phyloP scores from a whole-genome alignment of 2,797 vertebrate species.

The Pseudochirops cupreus region DNA sequence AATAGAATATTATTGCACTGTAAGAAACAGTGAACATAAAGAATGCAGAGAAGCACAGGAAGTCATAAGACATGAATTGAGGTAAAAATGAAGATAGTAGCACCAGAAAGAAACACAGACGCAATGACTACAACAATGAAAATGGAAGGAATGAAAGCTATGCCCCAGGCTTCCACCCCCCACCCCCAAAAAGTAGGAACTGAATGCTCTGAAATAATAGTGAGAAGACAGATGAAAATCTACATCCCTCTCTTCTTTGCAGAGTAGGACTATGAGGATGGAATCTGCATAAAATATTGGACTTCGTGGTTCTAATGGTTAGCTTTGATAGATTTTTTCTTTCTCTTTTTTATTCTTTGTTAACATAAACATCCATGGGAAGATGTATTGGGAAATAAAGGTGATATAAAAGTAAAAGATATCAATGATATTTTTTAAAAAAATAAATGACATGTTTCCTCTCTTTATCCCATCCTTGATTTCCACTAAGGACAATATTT shows the following conservation, averaged over 20 bases:
- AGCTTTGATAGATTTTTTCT: not conserved
- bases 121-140: not conserved
- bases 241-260: not conserved
- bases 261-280: not conserved
- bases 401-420: not conserved
- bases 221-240: not conserved
- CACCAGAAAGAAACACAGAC: not conserved
- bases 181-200: not conserved
- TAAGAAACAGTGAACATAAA: not conserved
- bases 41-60: not conserved
- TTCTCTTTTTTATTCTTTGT: not conserved
- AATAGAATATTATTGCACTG: not conserved
- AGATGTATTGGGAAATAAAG: not conserved
- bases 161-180: too few species aligned
- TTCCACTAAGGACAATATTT: slow-evolving; percentile 10
- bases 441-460: not conserved
- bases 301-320: not conserved
- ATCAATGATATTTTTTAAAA: slow-evolving; percentile 42
- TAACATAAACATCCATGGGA: not conserved
- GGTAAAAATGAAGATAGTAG: not conserved
- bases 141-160: not conserved
- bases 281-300: not conserved
- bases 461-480: not conserved
- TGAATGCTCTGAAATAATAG: not conserved
- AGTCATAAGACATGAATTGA: not conserved